Percentiles rank a stretch among this genome's conserved stretches.
These are phyloP conservation scores for Origma solitaria DNA, from an alignment of 2,113 vertebrate genomes.

Conservation along the genomic window DNA sequence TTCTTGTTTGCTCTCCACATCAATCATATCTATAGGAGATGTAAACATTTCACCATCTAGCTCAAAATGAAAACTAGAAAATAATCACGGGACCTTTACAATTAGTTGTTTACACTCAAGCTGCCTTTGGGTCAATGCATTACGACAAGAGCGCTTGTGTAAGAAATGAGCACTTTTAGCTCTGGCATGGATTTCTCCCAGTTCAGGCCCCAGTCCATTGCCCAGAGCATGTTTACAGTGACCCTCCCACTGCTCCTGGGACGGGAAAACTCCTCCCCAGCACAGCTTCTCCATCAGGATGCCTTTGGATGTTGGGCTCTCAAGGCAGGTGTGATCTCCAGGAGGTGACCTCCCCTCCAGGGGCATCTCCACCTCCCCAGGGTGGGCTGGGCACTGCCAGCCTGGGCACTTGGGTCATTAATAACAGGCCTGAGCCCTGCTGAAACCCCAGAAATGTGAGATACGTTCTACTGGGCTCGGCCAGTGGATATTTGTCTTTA, in stretches of 20 bases:
- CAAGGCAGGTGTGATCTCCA: background rate
- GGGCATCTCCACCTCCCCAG: background rate
- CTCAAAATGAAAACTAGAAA: constrained; percentile 55
- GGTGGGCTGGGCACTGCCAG: background rate
- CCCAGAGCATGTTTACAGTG: background rate
- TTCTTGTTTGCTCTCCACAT: constrained; percentile 31
- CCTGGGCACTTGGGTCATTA: background rate
- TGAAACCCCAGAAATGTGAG: background rate
- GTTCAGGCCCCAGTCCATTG: background rate
- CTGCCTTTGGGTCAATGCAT: background rate
- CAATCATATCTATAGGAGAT: constrained; percentile 36
- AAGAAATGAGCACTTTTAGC: background rate
- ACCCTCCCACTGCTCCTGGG: background rate
- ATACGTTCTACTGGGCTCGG: background rate
- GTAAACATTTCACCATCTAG: constrained; percentile 42
- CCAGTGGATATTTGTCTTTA: background rate
- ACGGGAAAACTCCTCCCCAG: background rate
- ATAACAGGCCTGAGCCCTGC: no score
- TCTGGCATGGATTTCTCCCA: background rate
- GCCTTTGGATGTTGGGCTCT: background rate
- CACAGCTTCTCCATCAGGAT: background rate
- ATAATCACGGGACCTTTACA: constrained; percentile 1
- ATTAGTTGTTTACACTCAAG: constrained; percentile 37
- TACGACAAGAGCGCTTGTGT: background rate
- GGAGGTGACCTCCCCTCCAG: background rate